Percentiles rank a stretch among this genome's conserved stretches.
Conservation (phyloP, 2,797 vertebrate genomes). For the Vireo griseus region DNA sequence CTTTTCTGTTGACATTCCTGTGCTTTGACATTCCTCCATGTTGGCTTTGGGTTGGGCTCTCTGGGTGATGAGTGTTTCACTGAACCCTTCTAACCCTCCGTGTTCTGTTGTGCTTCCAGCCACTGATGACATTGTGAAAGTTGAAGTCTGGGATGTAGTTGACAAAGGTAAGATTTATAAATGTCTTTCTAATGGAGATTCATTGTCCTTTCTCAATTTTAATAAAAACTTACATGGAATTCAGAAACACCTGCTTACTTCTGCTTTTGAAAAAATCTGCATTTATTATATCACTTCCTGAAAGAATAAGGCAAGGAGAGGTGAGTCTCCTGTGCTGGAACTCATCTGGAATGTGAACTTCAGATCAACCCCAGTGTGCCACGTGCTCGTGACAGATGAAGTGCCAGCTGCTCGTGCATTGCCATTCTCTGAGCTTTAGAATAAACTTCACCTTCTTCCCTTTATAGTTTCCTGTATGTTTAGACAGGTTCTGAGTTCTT, state of each 20-base stretch:
- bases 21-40: neutral
- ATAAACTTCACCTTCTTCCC: neutral
- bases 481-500: neutral
- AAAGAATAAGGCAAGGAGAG: neutral
- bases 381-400: neutral
- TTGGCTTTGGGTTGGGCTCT: neutral
- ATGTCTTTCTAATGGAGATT: neutral
- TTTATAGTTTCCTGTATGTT: neutral
- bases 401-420: neutral
- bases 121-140: conserved; percentile 97
- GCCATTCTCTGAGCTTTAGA: neutral
- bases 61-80: neutral
- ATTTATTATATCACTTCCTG: neutral
- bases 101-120: conserved; percentile 73
- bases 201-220: neutral
- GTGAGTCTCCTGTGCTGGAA: neutral
- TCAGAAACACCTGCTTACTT: neutral
- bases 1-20: neutral
- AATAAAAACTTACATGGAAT: neutral
- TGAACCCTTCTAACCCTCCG: neutral
- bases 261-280: neutral
- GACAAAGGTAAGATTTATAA: conserved; percentile 88
- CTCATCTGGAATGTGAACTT: neutral
- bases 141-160: conserved; percentile 98
- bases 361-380: neutral